Base-by-base conservation (phyloP, 2,888 invertebrate species). In the Platerodrilus igneus region DNA sequence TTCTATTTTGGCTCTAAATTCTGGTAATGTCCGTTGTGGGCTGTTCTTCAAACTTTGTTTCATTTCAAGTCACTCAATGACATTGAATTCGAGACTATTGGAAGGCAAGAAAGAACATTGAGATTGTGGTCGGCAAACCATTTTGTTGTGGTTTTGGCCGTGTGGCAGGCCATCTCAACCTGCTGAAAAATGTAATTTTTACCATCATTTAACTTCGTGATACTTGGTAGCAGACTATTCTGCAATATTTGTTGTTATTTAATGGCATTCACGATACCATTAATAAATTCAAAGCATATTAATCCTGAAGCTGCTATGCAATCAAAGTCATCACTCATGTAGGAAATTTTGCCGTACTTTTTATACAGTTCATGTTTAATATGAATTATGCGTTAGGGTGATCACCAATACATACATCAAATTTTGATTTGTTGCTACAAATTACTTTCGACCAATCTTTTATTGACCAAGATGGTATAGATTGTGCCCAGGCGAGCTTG, bases 21-120 rank as follows among this genome's bases (percentile, higher is more conserved):
- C 20, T 7, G 19, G 19, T 27, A 36, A 27, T 27, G 36, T 27
- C 20, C 28, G 17, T 36, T 36, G 36, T 36, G 19, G 41, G 31
- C 21, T 13, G 27, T 41, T n/a, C n/a, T n/a, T n/a, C n/a, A n/a
- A n/a, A n/a, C n/a, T n/a, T 28, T 34, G 28, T 37, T 43, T 37
- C 33, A 42, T 37, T 42, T 42, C 38, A 33, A 18, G 37, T 37
- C 37, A 42, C 27, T 40, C 27, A 18, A 35, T 39, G 17, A 44
- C 32, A 36, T 44, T 40, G 21, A 43, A 32, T 25, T 39, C 38
- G 18, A 38, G 34, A 34, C 43, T 43, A 40, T 32, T 44, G 25
- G 44, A 26, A 23, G 36, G 35, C 44, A 44, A 29, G 26, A 31
- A 19, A 44, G 36, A 34, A 36, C 35, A 25, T 28, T 25, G 1